phyloP scores from a whole-genome alignment of 2,797 vertebrate species.

The Pristis pectinata region DNA sequence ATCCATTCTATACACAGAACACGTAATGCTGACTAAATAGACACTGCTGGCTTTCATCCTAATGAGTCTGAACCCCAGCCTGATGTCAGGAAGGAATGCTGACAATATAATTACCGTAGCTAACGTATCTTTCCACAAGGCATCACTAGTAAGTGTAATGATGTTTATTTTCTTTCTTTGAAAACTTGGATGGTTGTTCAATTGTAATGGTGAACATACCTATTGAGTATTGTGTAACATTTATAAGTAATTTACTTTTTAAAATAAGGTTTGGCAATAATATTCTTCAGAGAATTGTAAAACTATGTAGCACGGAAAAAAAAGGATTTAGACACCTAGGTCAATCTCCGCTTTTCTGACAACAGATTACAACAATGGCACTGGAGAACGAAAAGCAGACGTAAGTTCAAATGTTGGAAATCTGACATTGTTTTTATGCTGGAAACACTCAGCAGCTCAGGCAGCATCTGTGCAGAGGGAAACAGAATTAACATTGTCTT shows the following conservation, averaged over 20 bases:
- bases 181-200: neutral
- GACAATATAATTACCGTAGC: neutral
- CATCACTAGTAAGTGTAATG: neutral
- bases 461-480: no score
- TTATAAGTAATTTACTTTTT: neutral
- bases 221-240: neutral
- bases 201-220: neutral
- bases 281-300: neutral
- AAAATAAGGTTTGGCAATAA: neutral
- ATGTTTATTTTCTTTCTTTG: neutral
- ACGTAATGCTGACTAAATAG: conserved; percentile 4
- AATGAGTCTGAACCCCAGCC: neutral
- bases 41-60: neutral
- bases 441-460: no score
- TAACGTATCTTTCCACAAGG: neutral
- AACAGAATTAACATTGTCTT: no score
- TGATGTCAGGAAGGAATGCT: neutral
- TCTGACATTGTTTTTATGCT: no score
- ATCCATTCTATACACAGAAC: neutral
- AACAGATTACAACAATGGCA: neutral
- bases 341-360: neutral
- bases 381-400: neutral
- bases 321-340: neutral
- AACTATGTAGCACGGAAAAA: neutral
- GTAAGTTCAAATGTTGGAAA: no score